phyloP scores from a whole-genome alignment of 2,888 invertebrate genomes.

The Theristus sp. region DNA sequence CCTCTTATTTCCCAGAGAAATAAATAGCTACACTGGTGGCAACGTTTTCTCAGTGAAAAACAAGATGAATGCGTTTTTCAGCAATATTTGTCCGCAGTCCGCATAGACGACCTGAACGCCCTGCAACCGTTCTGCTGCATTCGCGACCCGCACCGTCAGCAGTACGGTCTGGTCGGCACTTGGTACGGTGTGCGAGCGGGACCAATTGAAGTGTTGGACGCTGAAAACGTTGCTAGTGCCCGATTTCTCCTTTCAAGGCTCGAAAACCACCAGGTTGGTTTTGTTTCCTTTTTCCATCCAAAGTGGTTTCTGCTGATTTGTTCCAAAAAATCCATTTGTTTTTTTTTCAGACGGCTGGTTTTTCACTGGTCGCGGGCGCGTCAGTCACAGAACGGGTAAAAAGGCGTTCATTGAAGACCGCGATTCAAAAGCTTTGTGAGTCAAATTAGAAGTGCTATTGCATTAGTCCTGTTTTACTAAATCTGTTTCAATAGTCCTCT shows the following conservation, averaged over 20 bases:
- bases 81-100: slow-evolving; percentile 10
- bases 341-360: slow-evolving; percentile 20
- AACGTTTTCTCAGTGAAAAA: too few relatives aligned
- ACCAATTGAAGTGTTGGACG: slow-evolving; percentile 16
- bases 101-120: slow-evolving; percentile 9
- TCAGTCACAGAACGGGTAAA: slow-evolving; percentile 15
- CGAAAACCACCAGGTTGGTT: too few relatives aligned
- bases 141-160: slow-evolving; percentile 3
- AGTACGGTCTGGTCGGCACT: slow-evolving; percentile 15
- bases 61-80: too few relatives aligned
- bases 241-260: slow-evolving; percentile 18
- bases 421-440: slow-evolving; percentile 13
- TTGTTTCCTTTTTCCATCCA: not conserved
- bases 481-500: not conserved
- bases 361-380: slow-evolving; percentile 17
- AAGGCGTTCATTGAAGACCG: slow-evolving; percentile 17
- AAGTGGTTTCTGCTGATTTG: too few relatives aligned
- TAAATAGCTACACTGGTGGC: too few relatives aligned
- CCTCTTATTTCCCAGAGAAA: too few relatives aligned
- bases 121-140: slow-evolving; percentile 21
- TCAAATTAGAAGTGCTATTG: not conserved
- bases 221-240: slow-evolving; percentile 16
- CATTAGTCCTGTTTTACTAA: too few relatives aligned
- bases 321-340: too few relatives aligned
- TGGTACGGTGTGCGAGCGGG: slow-evolving; percentile 12